Base-by-base conservation (phyloP, 2,888 invertebrate genomes). In the Macrophya alboannulata region DNA sequence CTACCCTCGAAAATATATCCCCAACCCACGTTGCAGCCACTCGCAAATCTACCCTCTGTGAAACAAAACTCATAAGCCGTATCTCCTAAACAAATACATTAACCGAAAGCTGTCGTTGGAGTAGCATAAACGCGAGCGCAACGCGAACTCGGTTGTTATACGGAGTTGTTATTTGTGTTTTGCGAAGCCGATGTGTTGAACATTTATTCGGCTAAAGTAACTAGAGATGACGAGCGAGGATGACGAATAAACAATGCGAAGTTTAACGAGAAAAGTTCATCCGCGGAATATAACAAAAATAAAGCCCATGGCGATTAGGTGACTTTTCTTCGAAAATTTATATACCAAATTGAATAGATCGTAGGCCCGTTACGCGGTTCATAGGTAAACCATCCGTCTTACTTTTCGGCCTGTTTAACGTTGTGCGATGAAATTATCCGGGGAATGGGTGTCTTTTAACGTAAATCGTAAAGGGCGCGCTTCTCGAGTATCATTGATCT, bases 81-180 rank as follows among this genome's bases (percentile, higher is more conserved):
- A 83, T 83, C 83, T 83, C 48, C 83, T 45, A 17, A 83, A 68
- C 21, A 83, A 83, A 83, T 48, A 48, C 31, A 83, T 83, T 68
- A 83, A 68, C 68, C 68, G n/a, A 83, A 71, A 83, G 48, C 31
- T 65, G 81, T 65, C 62, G 77, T 77, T 81, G 40, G 43, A 59
- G 40, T 40, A 62, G 17, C 31, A 55, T 37, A 31, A 51, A 51
- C 55, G 62, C 25, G 43, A 62, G 17, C 17, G 81, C 40, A n/a
- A 9, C n/a, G 62, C 45, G 45, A 68, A 68, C 37, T 45, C 45
- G 72, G 72, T 45, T 74, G 72, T 74, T 45, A 21, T n/a, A 74
- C 43, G 12, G 17, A 74, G 72, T 45, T 74, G 45, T 74, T 74
- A 74, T 74, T 45, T 45, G 45, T 45, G 43, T 74, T 74, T 74